These are phyloP conservation scores for Pipistrellus kuhlii DNA, from an alignment of 2,797 vertebrate genomes.

Conservation along the genomic window DNA sequence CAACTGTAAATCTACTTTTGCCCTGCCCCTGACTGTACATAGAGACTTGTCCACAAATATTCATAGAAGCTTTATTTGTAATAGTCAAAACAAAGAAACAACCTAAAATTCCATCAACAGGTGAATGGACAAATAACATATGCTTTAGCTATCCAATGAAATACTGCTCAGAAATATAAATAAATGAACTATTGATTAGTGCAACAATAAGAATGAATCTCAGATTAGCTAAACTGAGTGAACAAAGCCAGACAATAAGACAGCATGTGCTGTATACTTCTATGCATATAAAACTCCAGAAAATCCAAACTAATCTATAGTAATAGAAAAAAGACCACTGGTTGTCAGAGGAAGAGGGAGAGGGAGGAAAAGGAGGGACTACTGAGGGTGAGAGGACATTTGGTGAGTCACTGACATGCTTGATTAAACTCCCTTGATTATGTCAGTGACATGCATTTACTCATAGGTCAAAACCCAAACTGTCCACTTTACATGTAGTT, in stretches of 20 bases:
- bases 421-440: neutral
- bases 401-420: neutral
- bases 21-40: too few relatives aligned
- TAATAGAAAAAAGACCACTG: neutral
- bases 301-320: neutral
- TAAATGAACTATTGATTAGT: neutral
- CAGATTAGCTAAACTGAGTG: neutral
- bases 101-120: neutral
- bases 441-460: neutral
- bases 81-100: constrained; percentile 12
- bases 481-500: neutral
- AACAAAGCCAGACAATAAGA: neutral
- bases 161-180: constrained; percentile 25
- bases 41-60: neutral
- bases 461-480: neutral
- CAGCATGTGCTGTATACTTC: neutral
- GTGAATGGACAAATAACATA: neutral
- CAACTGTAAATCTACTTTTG: too few relatives aligned
- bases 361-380: neutral
- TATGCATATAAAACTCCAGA: neutral
- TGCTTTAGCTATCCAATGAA: neutral
- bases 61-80: neutral
- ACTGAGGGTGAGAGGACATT: neutral
- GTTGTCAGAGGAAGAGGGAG: neutral
- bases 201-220: neutral